These are phyloP conservation scores for Herminia tarsipennalis DNA, from an alignment of 2,888 invertebrate genomes.

Conservation along the genomic window DNA sequence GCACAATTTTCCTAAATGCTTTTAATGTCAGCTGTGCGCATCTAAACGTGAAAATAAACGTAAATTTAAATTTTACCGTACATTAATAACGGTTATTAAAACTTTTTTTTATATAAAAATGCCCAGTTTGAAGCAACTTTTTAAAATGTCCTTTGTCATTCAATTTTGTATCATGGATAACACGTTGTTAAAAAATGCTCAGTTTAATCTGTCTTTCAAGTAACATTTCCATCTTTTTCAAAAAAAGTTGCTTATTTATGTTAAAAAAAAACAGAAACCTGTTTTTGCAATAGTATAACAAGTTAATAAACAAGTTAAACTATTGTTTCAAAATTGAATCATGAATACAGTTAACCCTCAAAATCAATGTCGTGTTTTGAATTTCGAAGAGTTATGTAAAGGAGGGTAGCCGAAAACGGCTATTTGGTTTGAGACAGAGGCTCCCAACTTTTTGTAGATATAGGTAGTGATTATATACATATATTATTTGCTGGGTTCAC, in stretches of 20 bases:
- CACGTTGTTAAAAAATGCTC: conserved; percentile 2
- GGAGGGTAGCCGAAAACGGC: no score
- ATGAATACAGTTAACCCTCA: conserved; percentile 36
- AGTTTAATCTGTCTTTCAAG: not conserved
- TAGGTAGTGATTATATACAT: no score
- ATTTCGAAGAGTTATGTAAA: conserved; percentile 23
- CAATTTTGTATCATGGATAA: conserved; percentile 8
- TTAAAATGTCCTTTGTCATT: conserved; percentile 13
- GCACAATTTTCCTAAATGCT: no score
- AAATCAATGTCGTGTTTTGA: conserved; percentile 36
- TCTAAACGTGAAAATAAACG: conserved; percentile 35
- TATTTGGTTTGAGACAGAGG: no score
- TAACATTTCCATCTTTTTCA: conserved; percentile 4
- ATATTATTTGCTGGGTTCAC: no score
- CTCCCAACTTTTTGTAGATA: no score
- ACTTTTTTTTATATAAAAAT: conserved; percentile 30
- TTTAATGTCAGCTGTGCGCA: conserved; percentile 29
- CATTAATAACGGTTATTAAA: conserved; percentile 30
- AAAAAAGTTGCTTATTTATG: conserved; percentile 7
- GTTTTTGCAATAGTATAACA: not conserved
- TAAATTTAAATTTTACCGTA: conserved; percentile 32
- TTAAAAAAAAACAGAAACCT: not conserved
- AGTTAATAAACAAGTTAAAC: conserved; percentile 4
- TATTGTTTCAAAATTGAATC: conserved; percentile 23
- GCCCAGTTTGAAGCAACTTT: conserved; percentile 14